These are phyloP conservation scores for Pogonognathellus flavescens DNA, from an alignment of 1,140 invertebrate genomes.

Conservation along the genomic window DNA sequence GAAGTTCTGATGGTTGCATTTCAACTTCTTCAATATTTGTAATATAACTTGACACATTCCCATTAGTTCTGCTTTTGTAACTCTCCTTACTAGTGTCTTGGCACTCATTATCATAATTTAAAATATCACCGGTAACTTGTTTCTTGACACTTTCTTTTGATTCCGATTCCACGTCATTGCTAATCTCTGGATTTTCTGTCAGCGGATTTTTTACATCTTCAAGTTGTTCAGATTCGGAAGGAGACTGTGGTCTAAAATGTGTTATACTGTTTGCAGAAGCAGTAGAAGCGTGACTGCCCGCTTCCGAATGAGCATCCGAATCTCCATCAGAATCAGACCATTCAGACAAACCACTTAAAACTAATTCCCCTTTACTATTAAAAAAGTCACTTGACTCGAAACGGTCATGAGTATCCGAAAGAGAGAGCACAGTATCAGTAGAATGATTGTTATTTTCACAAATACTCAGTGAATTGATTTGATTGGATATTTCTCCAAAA, in stretches of 20 bases:
- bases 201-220: neutral
- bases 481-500: conserved; percentile 2
- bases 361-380: conserved; percentile 53
- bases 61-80: neutral
- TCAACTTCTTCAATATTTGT: neutral
- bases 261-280: conserved; percentile 56
- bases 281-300: conserved; percentile 32
- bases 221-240: neutral
- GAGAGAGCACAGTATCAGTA: neutral
- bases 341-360: conserved; percentile 49
- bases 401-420: neutral
- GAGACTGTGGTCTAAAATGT: neutral
- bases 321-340: conserved; percentile 45
- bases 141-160: neutral
- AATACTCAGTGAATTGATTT: neutral
- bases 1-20: neutral
- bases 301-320: conserved; percentile 7
- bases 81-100: neutral
- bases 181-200: neutral
- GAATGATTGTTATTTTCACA: neutral
- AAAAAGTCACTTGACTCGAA: conserved; percentile 52
- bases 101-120: neutral
- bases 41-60: neutral
- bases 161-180: neutral
- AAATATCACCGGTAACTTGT: neutral